phyloP scores from a whole-genome alignment of 2,113 vertebrate species.

The Vireo altiloquus region DNA sequence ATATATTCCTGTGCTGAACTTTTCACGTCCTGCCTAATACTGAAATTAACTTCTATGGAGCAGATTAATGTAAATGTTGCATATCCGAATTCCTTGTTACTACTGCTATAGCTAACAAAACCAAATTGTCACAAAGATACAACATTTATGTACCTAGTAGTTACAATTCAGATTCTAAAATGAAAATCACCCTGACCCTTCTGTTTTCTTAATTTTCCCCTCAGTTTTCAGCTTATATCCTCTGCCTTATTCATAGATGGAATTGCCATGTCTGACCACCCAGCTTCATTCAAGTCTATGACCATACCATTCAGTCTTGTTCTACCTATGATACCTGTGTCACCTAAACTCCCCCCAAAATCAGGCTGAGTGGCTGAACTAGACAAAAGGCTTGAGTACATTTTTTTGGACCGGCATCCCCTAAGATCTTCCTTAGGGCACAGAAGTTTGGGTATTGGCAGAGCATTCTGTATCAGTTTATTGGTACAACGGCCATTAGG shows the following conservation, averaged over 20 bases:
- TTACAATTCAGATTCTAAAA: background rate
- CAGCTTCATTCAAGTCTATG: background rate
- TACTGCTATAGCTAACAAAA: background rate
- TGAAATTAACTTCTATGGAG: background rate
- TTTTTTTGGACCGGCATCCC: background rate
- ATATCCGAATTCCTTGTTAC: background rate
- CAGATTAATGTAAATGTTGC: background rate
- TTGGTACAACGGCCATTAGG: background rate
- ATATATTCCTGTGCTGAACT: background rate
- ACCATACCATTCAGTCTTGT: background rate
- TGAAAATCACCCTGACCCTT: fast-evolving
- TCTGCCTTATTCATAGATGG: background rate
- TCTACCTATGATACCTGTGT: background rate
- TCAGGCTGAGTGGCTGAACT: background rate
- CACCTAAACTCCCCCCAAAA: background rate
- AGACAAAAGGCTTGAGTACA: background rate
- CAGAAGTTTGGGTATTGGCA: background rate
- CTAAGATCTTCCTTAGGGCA: background rate
- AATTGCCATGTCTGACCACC: background rate
- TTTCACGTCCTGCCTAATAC: background rate
- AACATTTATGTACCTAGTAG: background rate
- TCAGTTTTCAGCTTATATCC: background rate
- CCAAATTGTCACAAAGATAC: background rate
- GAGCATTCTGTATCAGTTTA: background rate
- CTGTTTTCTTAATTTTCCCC: background rate